Conservation (phyloP, 2,888 invertebrate species). For the Pandemis heparana region DNA sequence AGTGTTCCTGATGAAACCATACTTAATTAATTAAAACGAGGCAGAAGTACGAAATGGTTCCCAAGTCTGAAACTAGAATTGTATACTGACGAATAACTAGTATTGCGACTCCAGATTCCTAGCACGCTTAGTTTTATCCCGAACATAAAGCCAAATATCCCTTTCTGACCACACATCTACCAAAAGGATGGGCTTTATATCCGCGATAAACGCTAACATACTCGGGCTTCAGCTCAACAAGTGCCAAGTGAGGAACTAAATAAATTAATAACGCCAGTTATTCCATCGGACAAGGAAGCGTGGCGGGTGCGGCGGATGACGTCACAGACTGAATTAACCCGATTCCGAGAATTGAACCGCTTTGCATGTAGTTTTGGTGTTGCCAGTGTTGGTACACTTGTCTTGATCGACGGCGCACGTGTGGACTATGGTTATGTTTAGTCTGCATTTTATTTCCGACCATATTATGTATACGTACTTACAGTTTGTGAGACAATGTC, state of each 20-base stretch:
- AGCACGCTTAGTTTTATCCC: not conserved
- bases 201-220: not conserved
- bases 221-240: not conserved
- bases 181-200: not conserved
- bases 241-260: conserved; percentile 34
- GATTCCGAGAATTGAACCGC: conserved; percentile 75
- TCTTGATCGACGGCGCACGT: conserved; percentile 72
- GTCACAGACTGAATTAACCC: conserved; percentile 80
- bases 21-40: no score
- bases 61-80: no score
- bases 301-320: conserved; percentile 59
- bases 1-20: no score
- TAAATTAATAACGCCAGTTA: conserved; percentile 54
- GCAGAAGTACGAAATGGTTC: no score
- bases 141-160: not conserved
- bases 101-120: not conserved
- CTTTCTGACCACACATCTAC: not conserved
- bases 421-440: conserved; percentile 54
- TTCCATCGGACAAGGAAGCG: conserved; percentile 69
- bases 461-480: no score
- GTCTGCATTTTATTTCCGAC: conserved; percentile 33
- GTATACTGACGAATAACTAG: not conserved
- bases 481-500: not conserved
- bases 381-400: conserved; percentile 72
- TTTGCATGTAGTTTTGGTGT: conserved; percentile 46